Evolutionary conservation across 2,113 vertebrate species (phyloP).

Genomic region (Etia nguti): DNA sequence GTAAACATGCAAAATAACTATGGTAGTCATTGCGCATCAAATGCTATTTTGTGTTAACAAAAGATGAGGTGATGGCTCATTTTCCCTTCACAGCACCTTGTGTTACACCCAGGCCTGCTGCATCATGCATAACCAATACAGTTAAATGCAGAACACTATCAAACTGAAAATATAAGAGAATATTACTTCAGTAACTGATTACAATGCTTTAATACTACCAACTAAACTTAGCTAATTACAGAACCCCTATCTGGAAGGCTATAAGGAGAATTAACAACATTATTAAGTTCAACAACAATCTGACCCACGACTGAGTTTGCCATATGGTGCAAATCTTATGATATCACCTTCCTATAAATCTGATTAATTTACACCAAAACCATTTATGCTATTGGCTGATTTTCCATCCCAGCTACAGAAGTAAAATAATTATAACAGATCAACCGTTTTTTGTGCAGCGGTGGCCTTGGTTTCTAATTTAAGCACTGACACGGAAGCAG

Average conservation of each 20-base stretch:
- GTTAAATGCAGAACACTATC: not conserved
- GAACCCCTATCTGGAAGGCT: not conserved
- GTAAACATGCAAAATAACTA: not conserved
- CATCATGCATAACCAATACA: not conserved
- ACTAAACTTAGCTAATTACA: not conserved
- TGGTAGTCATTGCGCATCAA: not conserved
- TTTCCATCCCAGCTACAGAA: not conserved
- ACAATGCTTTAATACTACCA: not conserved
- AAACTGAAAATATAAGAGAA: not conserved
- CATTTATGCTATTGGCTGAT: not conserved
- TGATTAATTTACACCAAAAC: conserved; percentile 28
- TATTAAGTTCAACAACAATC: not conserved
- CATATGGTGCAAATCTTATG: conserved; percentile 17
- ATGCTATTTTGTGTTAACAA: conserved; percentile 3
- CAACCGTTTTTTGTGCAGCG: not conserved
- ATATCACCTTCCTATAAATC: conserved; percentile 19
- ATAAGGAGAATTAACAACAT: not conserved
- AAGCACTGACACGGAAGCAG: not conserved
- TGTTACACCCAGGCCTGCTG: not conserved
- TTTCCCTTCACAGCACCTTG: not conserved
- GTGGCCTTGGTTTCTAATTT: not conserved
- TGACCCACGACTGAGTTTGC: not conserved
- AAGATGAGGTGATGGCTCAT: not conserved
- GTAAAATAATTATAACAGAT: not conserved
- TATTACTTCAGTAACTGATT: not conserved